These are phyloP conservation scores for Lydus trimaculatus DNA, from an alignment of 2,888 invertebrate species.

Conservation along the genomic window DNA sequence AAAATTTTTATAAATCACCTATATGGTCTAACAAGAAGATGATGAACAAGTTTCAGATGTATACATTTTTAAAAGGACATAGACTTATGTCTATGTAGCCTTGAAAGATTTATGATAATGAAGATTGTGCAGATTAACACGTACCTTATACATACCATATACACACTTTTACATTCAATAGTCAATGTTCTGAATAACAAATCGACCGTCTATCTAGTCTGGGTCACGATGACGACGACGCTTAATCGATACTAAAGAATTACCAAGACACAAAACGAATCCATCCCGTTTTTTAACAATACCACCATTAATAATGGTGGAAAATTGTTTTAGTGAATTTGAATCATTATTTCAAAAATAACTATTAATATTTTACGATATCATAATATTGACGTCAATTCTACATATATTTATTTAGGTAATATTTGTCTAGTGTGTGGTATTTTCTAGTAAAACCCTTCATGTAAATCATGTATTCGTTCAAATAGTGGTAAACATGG, in stretches of 20 bases:
- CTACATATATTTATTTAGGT: neutral
- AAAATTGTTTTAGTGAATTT: neutral
- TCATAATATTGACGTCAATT: too few species aligned
- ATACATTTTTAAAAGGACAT: neutral
- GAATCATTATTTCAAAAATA: neutral
- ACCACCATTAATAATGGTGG: neutral
- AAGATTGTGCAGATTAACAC: neutral
- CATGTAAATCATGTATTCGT: conserved; percentile 9
- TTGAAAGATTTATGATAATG: neutral
- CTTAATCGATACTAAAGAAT: conserved; percentile 11
- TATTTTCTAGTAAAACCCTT: neutral
- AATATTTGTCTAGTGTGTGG: neutral
- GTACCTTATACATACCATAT: neutral
- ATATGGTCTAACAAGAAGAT: too few species aligned
- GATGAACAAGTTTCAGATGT: too few species aligned
- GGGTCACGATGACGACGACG: conserved; percentile 14
- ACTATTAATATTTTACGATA: neutral
- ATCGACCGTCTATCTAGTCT: conserved; percentile 9
- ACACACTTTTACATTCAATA: neutral
- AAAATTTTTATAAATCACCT: too few species aligned
- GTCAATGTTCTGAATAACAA: conserved; percentile 12
- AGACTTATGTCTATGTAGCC: neutral
- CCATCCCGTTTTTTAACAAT: neutral
- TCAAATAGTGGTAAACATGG: neutral
- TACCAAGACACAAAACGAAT: neutral